Conservation (phyloP, 2,888 invertebrate genomes). For the Volucella bombylans region DNA sequence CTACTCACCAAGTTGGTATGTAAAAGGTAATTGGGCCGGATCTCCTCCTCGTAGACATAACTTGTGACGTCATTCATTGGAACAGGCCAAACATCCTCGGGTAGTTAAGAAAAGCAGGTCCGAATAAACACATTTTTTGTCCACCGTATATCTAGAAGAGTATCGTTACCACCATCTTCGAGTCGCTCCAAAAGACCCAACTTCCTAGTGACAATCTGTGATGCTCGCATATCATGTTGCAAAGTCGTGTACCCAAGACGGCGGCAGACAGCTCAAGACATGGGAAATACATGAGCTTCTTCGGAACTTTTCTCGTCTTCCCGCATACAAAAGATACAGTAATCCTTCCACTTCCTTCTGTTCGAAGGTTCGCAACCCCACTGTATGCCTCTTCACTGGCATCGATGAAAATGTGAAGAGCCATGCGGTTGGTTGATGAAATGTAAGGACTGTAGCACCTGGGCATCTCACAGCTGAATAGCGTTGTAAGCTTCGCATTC, state of each 20-base stretch:
- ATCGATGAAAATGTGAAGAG: constrained; percentile 12
- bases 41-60: not conserved
- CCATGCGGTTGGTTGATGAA: not conserved
- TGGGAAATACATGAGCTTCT: not conserved
- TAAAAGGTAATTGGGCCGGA: not conserved
- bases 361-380: not conserved
- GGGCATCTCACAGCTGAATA: no score
- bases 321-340: constrained; percentile 9
- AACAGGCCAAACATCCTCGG: constrained; percentile 15
- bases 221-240: no score
- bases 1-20: not conserved
- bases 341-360: not conserved
- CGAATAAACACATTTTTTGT: no score
- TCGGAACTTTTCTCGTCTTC: not conserved
- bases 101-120: constrained; percentile 21
- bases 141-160: not conserved
- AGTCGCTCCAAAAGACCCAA: constrained; percentile 13
- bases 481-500: no score
- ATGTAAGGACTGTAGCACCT: no score
- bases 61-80: not conserved
- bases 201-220: no score
- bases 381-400: not conserved
- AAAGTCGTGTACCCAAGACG: no score
- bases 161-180: constrained; percentile 75
- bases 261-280: no score